These are phyloP conservation scores for Eurois occulta DNA, from an alignment of 2,888 invertebrate species.

Conservation along the genomic window DNA sequence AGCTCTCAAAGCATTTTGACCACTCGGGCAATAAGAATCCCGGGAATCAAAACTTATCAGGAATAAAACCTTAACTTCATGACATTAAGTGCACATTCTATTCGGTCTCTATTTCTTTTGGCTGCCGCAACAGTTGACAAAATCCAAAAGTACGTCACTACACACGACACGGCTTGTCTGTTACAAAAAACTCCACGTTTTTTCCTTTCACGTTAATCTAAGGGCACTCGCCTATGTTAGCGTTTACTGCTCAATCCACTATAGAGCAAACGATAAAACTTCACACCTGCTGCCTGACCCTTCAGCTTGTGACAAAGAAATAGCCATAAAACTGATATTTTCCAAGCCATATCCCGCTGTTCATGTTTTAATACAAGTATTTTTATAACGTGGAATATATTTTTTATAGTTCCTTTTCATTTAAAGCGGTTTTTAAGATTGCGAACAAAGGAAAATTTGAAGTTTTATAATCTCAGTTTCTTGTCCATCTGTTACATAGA, in stretches of 20 bases:
- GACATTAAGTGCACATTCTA: background rate
- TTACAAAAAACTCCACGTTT: background rate
- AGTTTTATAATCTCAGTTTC: background rate
- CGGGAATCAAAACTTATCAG: background rate
- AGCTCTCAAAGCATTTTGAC: background rate
- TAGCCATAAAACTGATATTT: conserved; percentile 41
- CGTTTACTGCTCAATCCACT: conserved; percentile 46
- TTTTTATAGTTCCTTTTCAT: conserved; percentile 12
- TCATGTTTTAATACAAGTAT: conserved; percentile 38
- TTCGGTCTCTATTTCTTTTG: background rate
- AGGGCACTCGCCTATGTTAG: background rate
- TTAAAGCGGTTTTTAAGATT: conserved; percentile 11
- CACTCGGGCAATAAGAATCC: background rate
- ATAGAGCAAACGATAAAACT: conserved; percentile 25
- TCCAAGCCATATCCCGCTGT: conserved; percentile 36
- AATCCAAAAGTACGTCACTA: background rate
- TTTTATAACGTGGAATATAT: conserved; percentile 14
- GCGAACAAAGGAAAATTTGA: background rate
- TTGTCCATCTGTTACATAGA: background rate
- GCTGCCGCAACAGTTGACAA: background rate
- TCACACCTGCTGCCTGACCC: conserved; percentile 46
- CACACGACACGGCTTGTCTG: background rate
- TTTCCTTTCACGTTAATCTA: background rate
- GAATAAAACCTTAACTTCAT: background rate
- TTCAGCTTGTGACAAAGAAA: conserved; percentile 33